Evolutionary conservation across 2,113 vertebrate species (phyloP).

Genomic region (Chamaea fasciata): DNA sequence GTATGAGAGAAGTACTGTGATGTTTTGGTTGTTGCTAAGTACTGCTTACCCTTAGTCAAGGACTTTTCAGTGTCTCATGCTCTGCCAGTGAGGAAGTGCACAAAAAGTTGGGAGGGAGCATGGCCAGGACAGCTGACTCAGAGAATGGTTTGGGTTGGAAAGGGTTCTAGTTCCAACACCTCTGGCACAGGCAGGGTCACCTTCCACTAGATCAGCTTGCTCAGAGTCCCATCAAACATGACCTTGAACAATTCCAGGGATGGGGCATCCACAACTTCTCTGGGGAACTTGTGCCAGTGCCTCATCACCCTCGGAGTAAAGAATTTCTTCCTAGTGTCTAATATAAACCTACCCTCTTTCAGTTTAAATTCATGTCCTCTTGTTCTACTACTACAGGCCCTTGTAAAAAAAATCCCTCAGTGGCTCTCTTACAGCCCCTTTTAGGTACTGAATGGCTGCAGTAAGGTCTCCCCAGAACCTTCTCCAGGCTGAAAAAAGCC

Average conservation of each 20-base stretch:
- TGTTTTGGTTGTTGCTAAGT: constrained; percentile 16
- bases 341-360: neutral
- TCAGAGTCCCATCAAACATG: neutral
- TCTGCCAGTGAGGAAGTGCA: neutral
- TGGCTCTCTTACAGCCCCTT: neutral
- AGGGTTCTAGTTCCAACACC: neutral
- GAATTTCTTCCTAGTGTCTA: neutral
- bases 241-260: neutral
- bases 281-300: neutral
- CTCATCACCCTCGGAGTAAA: neutral
- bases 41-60: neutral
- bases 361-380: neutral
- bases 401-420: neutral
- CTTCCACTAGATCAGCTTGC: neutral
- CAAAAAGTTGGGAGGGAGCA: neutral
- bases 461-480: neutral
- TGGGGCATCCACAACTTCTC: neutral
- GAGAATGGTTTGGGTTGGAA: neutral
- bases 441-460: neutral
- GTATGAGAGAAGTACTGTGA: neutral
- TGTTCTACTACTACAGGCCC: neutral
- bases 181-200: neutral
- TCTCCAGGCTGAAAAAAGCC: neutral
- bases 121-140: neutral
- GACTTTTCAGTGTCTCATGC: neutral